Percentiles rank a stretch among this genome's conserved stretches.
These are phyloP conservation scores for Bucorvus abyssinicus DNA, from an alignment of 2,797 vertebrate genomes.

Conservation along the genomic window DNA sequence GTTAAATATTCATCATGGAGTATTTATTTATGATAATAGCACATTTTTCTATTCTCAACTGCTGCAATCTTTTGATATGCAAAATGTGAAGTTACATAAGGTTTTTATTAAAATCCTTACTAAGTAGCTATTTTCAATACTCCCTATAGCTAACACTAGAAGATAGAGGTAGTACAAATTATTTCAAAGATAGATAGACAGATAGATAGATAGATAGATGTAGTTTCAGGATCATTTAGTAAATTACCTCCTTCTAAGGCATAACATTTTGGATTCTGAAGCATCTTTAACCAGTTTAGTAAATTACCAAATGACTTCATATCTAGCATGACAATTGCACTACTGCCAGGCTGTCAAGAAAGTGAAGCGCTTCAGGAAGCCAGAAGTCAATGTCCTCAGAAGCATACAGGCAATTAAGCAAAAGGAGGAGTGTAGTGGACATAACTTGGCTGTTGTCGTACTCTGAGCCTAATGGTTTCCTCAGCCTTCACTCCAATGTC, in stretches of 20 bases:
- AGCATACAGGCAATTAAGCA: not conserved
- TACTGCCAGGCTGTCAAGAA: not conserved
- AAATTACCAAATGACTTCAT: not conserved
- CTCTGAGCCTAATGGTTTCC: not conserved
- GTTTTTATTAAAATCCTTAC: not conserved
- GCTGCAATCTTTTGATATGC: not conserved
- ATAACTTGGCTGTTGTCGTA: not conserved
- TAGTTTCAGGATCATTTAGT: not conserved
- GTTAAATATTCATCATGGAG: not conserved
- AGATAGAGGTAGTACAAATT: not conserved
- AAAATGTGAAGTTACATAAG: not conserved
- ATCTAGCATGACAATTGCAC: not conserved
- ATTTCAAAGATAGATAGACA: not conserved
- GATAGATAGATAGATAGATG: too few relatives aligned
- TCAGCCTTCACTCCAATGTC: not conserved
- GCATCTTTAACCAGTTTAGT: not conserved
- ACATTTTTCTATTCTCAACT: not conserved
- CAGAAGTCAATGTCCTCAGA: not conserved
- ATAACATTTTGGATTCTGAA: not conserved
- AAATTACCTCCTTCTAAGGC: not conserved
- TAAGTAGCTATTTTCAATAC: not conserved
- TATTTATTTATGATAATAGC: not conserved
- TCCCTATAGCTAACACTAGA: not conserved
- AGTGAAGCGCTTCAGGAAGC: not conserved
- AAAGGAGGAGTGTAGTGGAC: not conserved